Conservation (phyloP, 1,140 invertebrate species). For the Callitettix versicolor region DNA sequence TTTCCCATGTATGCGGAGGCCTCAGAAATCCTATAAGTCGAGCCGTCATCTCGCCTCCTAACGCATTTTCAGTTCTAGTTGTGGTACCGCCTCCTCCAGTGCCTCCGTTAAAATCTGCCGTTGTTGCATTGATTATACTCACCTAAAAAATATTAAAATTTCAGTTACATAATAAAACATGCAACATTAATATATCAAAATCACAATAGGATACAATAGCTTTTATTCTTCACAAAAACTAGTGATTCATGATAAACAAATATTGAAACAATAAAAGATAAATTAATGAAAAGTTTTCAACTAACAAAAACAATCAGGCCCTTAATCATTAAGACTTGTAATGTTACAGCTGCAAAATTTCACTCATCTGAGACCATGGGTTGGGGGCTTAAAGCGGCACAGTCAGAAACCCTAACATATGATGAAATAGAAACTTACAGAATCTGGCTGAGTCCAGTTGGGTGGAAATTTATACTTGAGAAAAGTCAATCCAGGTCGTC, state of each 20-base stretch:
- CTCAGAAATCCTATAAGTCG: slow-evolving; percentile 67
- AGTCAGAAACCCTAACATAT: no score
- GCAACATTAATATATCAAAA: no score
- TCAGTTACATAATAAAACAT: neutral
- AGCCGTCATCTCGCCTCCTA: slow-evolving; percentile 57
- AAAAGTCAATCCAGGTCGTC: slow-evolving; percentile 77
- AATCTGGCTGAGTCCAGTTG: slow-evolving; percentile 77
- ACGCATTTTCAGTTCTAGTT: slow-evolving; percentile 49
- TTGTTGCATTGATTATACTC: slow-evolving; percentile 72
- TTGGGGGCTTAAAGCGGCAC: no score
- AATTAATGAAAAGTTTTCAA: no score
- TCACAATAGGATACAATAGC: no score
- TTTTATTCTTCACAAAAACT: no score
- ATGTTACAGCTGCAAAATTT: no score
- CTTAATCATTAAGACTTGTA: no score
- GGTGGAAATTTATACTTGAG: slow-evolving; percentile 76
- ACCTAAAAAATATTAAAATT: slow-evolving; percentile 31
- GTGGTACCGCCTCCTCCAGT: slow-evolving; percentile 30
- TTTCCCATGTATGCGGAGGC: slow-evolving; percentile 57
- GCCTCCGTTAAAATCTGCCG: slow-evolving; percentile 59
- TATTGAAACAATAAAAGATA: no score
- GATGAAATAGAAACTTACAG: slow-evolving; percentile 45
- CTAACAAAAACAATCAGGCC: no score
- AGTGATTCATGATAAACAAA: no score
- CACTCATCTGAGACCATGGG: no score